Evolutionary conservation across 1,140 invertebrate species (phyloP), one percentile per base, ranked within the genome.

Genomic region (Metopolophium dirhodum): DNA sequence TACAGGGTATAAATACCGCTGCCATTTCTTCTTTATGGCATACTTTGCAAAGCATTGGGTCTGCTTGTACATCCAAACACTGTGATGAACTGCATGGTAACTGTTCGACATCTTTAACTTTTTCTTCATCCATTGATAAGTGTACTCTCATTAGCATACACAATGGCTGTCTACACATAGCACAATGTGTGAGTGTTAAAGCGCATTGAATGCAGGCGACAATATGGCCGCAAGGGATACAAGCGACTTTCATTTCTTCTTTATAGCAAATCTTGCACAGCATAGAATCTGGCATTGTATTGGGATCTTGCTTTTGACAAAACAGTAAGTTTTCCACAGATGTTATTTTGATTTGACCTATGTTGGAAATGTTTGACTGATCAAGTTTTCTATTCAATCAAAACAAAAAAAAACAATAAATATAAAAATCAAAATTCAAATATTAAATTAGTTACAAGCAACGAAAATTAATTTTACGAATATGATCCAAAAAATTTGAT

Each of bases 171-270:
- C 98, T 96, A 95, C 98, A 99, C 93, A 99, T 96, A 41, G 98
- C 97, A 95, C 98, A 99, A 23, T 96, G 96, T 90, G 96, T 96
- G 94, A 99, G 96, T 93, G 97, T 96, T 7, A 97, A 96, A 7
- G 98, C 97, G 96, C 98, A 99, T 77, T 97, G 96, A 11, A 96
- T 96, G 95, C 98, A 99, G 54, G 98, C 97, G 47, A 98, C 96
- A 94, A 99, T 96, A 95, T 99, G 98, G 86, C 98, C 97, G 95
- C 97, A 98, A 20, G 97, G 98, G 94, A 99, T 96, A 95, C 99
- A 99, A 94, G 98, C 97, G 87, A 98, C 97, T 94, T 97, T 97
- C 94, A 98, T 96, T 95, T 98, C 97, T 94, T 97, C 96, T 93
- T 96, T 96, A 95, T 97, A 98, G 95, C 97, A 98, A 94, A 98